phyloP scores from a whole-genome alignment of 1,140 invertebrate species.

The Ceratosolen fusciceps region DNA sequence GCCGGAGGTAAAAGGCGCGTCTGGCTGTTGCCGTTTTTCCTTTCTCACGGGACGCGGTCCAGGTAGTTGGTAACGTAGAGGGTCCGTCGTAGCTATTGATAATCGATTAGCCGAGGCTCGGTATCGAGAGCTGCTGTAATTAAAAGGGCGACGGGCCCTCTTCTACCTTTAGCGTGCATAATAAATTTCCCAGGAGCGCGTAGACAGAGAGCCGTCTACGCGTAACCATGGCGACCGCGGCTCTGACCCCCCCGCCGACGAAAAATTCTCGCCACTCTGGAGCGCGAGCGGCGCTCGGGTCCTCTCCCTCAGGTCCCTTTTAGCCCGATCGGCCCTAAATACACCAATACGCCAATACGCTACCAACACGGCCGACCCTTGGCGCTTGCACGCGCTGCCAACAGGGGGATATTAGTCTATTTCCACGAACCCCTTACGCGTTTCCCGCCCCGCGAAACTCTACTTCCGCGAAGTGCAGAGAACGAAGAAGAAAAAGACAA shows the following conservation, averaged over 20 bases:
- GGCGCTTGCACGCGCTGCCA: too few relatives aligned
- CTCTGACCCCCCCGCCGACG: background rate
- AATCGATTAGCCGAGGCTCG: constrained; percentile 30
- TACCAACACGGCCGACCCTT: too few relatives aligned
- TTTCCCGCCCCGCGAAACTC: too few relatives aligned
- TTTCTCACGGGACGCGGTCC: too few relatives aligned
- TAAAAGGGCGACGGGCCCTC: constrained; percentile 18
- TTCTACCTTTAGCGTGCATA: background rate
- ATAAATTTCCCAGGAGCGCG: constrained; percentile 29
- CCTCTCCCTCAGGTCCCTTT: background rate
- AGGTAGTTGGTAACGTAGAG: too few relatives aligned
- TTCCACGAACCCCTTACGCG: too few relatives aligned
- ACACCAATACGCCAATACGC: background rate
- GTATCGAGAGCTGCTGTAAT: constrained; percentile 21
- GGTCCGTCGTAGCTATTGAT: constrained; percentile 35
- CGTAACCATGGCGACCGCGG: constrained; percentile 31
- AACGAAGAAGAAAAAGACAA: too few relatives aligned
- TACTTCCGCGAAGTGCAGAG: too few relatives aligned
- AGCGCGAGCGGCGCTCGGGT: background rate
- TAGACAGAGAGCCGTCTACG: background rate
- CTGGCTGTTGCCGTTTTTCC: too few relatives aligned
- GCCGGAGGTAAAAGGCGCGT: too few relatives aligned
- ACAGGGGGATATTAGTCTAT: too few relatives aligned
- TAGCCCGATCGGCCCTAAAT: background rate
- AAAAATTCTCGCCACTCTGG: background rate